These are phyloP conservation scores for Drosophila kepulauana DNA, from an alignment of 1,140 invertebrate genomes.

Conservation along the genomic window DNA sequence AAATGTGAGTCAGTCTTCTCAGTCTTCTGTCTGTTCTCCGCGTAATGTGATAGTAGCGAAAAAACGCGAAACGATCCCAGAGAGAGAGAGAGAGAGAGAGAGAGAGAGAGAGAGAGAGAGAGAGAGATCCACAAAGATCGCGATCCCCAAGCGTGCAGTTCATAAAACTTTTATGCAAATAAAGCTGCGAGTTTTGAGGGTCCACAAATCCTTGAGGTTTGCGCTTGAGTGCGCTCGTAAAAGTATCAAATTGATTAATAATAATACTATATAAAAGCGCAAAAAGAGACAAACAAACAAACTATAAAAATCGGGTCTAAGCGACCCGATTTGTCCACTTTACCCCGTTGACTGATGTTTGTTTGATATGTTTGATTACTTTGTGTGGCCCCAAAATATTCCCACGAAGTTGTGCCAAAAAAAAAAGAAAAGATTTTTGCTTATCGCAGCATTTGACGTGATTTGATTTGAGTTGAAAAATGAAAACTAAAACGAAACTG, in stretches of 20 bases:
- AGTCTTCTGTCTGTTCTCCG: background rate
- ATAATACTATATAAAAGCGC: slow-evolving; percentile 70
- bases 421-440: slow-evolving; percentile 50
- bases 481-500: slow-evolving; percentile 20
- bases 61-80: slow-evolving; percentile 2
- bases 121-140: slow-evolving; percentile 4
- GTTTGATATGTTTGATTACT: slow-evolving; percentile 82
- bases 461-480: slow-evolving; percentile 72
- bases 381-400: slow-evolving; percentile 68
- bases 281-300: slow-evolving; percentile 57
- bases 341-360: slow-evolving; percentile 74
- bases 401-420: slow-evolving; percentile 61
- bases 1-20: slow-evolving; percentile 74
- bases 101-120: background rate
- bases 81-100: background rate
- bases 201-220: slow-evolving; percentile 75
- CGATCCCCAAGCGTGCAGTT: slow-evolving; percentile 55
- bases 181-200: slow-evolving; percentile 32
- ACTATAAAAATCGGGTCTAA: slow-evolving; percentile 55
- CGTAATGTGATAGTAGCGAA: slow-evolving; percentile 33
- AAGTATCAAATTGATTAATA: slow-evolving; percentile 85
- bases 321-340: slow-evolving; percentile 72
- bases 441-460: slow-evolving; percentile 80
- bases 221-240: slow-evolving; percentile 82
- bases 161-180: slow-evolving; percentile 81